Evolutionary conservation across 1,140 invertebrate species (phyloP).

Genomic region (Arctopsyche grandis): DNA sequence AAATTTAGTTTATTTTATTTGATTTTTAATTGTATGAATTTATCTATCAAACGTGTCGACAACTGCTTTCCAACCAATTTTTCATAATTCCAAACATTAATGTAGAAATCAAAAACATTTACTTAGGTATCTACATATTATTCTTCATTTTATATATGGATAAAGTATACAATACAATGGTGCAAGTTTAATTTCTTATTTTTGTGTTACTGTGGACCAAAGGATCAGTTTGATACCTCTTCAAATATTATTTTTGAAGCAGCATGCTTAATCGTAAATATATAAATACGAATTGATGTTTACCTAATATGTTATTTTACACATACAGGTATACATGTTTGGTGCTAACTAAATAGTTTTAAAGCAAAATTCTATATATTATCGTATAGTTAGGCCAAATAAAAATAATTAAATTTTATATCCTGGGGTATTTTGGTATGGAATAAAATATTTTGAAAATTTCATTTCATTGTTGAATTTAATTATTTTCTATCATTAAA

Average conservation of each 20-base stretch:
- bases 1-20: too few relatives aligned
- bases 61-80: slow-evolving; percentile 49
- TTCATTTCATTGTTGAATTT: slow-evolving; percentile 51
- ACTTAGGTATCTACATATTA: too few relatives aligned
- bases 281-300: slow-evolving; percentile 28
- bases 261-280: slow-evolving; percentile 14
- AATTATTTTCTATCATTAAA: slow-evolving; percentile 30
- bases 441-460: slow-evolving; percentile 44
- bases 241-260: neutral
- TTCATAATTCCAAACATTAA: neutral
- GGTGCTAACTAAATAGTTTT: slow-evolving; percentile 55
- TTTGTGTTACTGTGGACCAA: slow-evolving; percentile 48
- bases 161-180: too few relatives aligned
- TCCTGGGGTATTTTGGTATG: slow-evolving; percentile 47
- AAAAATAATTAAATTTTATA: slow-evolving; percentile 46
- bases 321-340: slow-evolving; percentile 54
- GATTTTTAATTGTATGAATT: neutral
- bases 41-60: neutral
- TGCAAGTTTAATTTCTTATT: slow-evolving; percentile 31
- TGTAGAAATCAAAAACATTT: too few relatives aligned
- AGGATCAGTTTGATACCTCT: slow-evolving; percentile 40
- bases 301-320: slow-evolving; percentile 49
- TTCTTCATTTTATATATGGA: too few relatives aligned
- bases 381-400: slow-evolving; percentile 52
- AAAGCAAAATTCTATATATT: slow-evolving; percentile 52